These are phyloP conservation scores for Artibeus lituratus DNA, from an alignment of 2,797 vertebrate genomes.

Conservation along the genomic window DNA sequence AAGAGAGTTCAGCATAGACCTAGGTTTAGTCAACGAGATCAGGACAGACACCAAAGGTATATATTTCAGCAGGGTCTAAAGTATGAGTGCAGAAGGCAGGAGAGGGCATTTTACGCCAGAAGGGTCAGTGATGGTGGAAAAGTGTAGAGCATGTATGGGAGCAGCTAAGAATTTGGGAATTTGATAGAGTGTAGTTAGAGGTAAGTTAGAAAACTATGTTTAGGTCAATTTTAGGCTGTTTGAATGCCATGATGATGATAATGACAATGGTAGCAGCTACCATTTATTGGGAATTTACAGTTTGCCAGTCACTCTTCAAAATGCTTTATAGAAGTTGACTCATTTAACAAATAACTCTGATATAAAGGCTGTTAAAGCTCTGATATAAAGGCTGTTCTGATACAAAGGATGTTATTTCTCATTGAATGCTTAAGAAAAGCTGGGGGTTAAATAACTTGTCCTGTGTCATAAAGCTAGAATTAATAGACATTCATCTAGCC, in stretches of 20 bases:
- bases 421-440: not conserved
- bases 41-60: not conserved
- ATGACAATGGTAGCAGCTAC: not conserved
- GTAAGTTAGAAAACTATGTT: not conserved
- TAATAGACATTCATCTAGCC: not conserved
- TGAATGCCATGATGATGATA: not conserved
- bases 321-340: not conserved
- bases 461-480: not conserved
- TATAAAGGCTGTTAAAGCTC: not conserved
- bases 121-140: not conserved
- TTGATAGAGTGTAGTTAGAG: not conserved
- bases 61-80: not conserved
- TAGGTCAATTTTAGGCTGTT: not conserved
- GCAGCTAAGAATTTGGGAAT: not conserved
- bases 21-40: not conserved
- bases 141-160: not conserved
- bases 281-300: not conserved
- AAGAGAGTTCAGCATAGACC: not conserved
- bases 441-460: not conserved
- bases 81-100: not conserved
- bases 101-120: not conserved
- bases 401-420: no score
- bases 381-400: not conserved
- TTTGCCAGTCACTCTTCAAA: not conserved
- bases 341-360: not conserved